These are phyloP conservation scores for Hecatera dysodea DNA, from an alignment of 2,888 invertebrate species.

Conservation along the genomic window DNA sequence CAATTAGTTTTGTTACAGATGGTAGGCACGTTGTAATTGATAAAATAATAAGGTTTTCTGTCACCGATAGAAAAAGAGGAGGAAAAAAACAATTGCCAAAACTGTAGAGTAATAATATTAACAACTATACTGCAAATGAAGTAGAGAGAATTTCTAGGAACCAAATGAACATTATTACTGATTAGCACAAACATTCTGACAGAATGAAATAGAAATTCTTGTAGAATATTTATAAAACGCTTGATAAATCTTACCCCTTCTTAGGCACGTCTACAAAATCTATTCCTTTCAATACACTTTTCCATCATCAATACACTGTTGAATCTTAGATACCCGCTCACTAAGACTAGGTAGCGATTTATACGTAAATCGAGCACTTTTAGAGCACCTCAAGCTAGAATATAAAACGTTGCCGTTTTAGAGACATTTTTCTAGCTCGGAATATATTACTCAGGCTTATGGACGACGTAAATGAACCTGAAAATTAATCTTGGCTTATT, in stretches of 20 bases:
- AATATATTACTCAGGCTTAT: conserved; percentile 60
- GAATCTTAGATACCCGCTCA: conserved; percentile 34
- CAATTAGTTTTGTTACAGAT: conserved; percentile 22
- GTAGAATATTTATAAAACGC: neutral
- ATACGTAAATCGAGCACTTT: conserved; percentile 57
- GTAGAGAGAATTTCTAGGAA: neutral
- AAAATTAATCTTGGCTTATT: conserved; percentile 54
- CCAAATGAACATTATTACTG: neutral
- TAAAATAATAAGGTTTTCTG: conserved; percentile 8
- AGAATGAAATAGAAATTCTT: neutral
- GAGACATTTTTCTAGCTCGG: conserved; percentile 63
- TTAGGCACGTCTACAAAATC: conserved; percentile 6
- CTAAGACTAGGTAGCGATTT: conserved; percentile 57
- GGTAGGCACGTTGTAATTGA: conserved; percentile 6
- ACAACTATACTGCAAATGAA: neutral
- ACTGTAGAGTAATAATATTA: too few relatives aligned
- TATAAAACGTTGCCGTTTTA: conserved; percentile 61
- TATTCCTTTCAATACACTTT: conserved; percentile 34
- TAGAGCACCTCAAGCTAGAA: conserved; percentile 44
- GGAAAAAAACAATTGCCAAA: too few relatives aligned
- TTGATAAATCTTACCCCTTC: neutral
- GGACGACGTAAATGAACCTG: conserved; percentile 56
- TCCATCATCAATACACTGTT: conserved; percentile 30
- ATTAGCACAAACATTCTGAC: too few relatives aligned
- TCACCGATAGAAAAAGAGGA: neutral